Evolutionary conservation across 1,140 invertebrate species (phyloP).

Genomic region (Patella vulgata): DNA sequence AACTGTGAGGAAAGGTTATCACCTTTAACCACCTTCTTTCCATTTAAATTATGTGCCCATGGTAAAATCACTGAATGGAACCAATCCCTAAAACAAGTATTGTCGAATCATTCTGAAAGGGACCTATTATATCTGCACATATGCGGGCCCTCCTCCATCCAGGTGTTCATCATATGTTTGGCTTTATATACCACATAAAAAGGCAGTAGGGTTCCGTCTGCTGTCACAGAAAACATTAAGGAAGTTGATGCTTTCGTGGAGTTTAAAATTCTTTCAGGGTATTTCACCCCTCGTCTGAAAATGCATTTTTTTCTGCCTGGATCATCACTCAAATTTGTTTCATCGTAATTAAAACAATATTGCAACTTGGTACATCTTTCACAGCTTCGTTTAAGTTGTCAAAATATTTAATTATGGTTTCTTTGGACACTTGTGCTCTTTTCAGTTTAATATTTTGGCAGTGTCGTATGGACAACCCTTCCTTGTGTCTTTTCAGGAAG

Average conservation of each 20-base stretch:
- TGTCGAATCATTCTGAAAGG: slow-evolving; percentile 62
- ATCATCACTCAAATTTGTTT: slow-evolving; percentile 66
- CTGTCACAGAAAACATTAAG: slow-evolving; percentile 23
- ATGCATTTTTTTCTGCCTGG: slow-evolving; percentile 59
- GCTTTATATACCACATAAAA: slow-evolving; percentile 63
- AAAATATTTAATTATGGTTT: slow-evolving; percentile 7
- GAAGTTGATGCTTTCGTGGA: slow-evolving; percentile 43
- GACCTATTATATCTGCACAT: slow-evolving; percentile 47
- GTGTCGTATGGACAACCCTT: not conserved
- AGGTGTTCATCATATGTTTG: slow-evolving; percentile 47
- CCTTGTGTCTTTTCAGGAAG: slow-evolving; percentile 4
- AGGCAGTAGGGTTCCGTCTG: slow-evolving; percentile 51
- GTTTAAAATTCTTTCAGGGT: slow-evolving; percentile 60
- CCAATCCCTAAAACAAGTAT: slow-evolving; percentile 54
- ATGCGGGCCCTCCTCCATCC: slow-evolving; percentile 53
- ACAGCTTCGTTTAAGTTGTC: slow-evolving; percentile 8
- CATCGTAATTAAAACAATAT: slow-evolving; percentile 54
- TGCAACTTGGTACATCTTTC: slow-evolving; percentile 5
- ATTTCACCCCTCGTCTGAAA: slow-evolving; percentile 53
- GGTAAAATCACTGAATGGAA: slow-evolving; percentile 45
- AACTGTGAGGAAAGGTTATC: slow-evolving; percentile 66
- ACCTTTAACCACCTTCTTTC: slow-evolving; percentile 60
- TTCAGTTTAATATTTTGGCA: slow-evolving; percentile 13
- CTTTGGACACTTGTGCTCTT: slow-evolving; percentile 1
- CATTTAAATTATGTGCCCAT: slow-evolving; percentile 38